These are phyloP conservation scores for Ruditapes philippinarum DNA, from an alignment of 1,140 invertebrate species.

Conservation along the genomic window DNA sequence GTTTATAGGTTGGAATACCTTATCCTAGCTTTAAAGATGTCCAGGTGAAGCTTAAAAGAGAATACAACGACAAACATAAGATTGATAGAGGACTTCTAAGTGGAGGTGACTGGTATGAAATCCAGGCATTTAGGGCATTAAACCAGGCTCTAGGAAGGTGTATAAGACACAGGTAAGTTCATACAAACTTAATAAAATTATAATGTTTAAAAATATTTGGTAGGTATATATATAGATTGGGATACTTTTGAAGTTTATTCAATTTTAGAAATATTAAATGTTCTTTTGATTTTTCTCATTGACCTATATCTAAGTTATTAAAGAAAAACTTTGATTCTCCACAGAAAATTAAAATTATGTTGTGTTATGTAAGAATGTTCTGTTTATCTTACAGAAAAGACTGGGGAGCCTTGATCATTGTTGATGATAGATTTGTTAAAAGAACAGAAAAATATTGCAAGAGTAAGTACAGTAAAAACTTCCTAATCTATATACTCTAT, in stretches of 20 bases:
- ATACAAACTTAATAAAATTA: too few relatives aligned
- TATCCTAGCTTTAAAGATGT: slow-evolving; percentile 90
- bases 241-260: too few relatives aligned
- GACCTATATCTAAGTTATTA: too few relatives aligned
- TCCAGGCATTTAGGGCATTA: slow-evolving; percentile 90
- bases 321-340: too few relatives aligned
- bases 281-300: too few relatives aligned
- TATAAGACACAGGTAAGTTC: slow-evolving; percentile 89
- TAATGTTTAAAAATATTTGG: too few relatives aligned
- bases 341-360: too few relatives aligned
- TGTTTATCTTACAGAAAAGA: slow-evolving; percentile 87
- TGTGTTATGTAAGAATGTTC: too few relatives aligned
- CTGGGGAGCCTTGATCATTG: slow-evolving; percentile 91
- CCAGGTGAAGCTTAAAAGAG: slow-evolving; percentile 89
- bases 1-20: too few relatives aligned
- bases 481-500: background rate
- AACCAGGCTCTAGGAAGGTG: slow-evolving; percentile 90
- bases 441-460: slow-evolving; percentile 85
- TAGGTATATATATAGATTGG: too few relatives aligned
- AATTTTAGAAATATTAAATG: too few relatives aligned
- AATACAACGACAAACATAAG: slow-evolving; percentile 89
- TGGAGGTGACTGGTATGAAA: slow-evolving; percentile 92
- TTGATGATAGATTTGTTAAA: slow-evolving; percentile 90
- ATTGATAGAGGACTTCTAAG: slow-evolving; percentile 78
- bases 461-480: slow-evolving; percentile 66